Evolutionary conservation across 2,113 vertebrate genomes (phyloP), one percentile per base, ranked within the genome.

Genomic region (Lagopus muta): DNA sequence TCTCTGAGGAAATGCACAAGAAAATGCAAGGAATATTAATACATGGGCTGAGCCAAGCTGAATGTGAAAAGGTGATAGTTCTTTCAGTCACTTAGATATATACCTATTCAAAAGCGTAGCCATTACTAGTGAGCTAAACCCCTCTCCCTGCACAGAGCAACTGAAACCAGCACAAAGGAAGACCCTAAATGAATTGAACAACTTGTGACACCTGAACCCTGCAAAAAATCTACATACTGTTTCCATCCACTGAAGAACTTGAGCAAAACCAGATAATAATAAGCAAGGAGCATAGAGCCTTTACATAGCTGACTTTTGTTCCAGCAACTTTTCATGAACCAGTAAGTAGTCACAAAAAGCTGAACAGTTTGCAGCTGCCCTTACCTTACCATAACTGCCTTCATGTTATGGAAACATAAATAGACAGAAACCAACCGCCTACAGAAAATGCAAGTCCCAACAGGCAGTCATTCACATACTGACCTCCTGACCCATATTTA

Each of bases 21-120:
- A 80, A 91, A 96, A 96, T 79, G 78, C 64, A 87, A 90, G 60
- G 94, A 95, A 93, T 95, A 95, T 96, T 95, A 95, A 94, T 89
- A 83, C 36, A 45, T 72, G 65, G 70, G 43, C 72, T 90, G 87
- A 88, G 91, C 60, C n/a, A n/a, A 54, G 20, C 30, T 71, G 69
- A 74, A 92, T 90, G 70, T 78, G 60, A 79, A 82, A 92, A 92
- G 72, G 60, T 70, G 58, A 76, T 69, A 10, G 0, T 70, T 94
- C 61, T 83, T 91, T 77, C 50, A 85, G 45, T 66, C 30, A 2
- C n/a, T 69, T 70, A 87, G 13, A 80, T 54, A 69, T n/a, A 60
- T 22, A 77, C 11, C 57, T 72, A 73, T 75, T 52, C 69, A 80
- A 76, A 89, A 89, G n/a, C 15, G 61, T 3, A 83, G 10, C n/a